Evolutionary conservation across 2,113 vertebrate species (phyloP).

Genomic region (Fulica atra): DNA sequence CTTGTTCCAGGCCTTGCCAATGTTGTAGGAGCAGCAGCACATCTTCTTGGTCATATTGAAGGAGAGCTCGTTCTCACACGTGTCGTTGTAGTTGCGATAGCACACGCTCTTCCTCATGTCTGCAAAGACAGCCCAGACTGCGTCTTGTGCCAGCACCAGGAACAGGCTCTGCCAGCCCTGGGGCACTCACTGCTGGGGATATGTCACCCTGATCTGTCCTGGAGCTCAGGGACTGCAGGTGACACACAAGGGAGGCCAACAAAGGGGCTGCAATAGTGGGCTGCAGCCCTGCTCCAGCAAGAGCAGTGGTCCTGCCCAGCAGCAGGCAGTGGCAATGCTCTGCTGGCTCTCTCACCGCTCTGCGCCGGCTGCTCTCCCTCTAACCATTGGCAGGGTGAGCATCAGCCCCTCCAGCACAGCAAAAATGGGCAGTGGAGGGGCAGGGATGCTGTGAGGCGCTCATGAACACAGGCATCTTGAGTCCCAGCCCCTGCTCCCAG

Average conservation of each 20-base stretch:
- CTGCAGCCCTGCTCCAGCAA: not conserved
- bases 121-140: slow-evolving; percentile 8
- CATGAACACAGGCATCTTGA: not conserved
- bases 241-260: not conserved
- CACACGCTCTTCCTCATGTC: slow-evolving; percentile 93
- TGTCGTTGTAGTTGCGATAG: slow-evolving; percentile 91
- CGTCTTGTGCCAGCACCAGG: not conserved
- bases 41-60: slow-evolving; percentile 95
- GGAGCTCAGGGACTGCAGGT: not conserved
- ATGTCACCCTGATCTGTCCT: not conserved
- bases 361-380: rapidly evolving
- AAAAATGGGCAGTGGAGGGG: rapidly evolving
- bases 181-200: not conserved
- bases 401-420: not conserved
- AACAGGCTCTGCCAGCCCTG: not conserved
- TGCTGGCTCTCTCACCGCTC: not conserved
- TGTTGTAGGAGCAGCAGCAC: slow-evolving; percentile 95
- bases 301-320: rapidly evolving
- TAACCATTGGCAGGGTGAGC: not conserved
- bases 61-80: slow-evolving; percentile 89
- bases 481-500: not conserved
- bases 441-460: not conserved
- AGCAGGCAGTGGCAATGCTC: not conserved
- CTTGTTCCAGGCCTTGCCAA: slow-evolving; percentile 94
- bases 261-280: not conserved